These are phyloP conservation scores for Karalla daura DNA, from an alignment of 2,797 vertebrate genomes.

Conservation along the genomic window DNA sequence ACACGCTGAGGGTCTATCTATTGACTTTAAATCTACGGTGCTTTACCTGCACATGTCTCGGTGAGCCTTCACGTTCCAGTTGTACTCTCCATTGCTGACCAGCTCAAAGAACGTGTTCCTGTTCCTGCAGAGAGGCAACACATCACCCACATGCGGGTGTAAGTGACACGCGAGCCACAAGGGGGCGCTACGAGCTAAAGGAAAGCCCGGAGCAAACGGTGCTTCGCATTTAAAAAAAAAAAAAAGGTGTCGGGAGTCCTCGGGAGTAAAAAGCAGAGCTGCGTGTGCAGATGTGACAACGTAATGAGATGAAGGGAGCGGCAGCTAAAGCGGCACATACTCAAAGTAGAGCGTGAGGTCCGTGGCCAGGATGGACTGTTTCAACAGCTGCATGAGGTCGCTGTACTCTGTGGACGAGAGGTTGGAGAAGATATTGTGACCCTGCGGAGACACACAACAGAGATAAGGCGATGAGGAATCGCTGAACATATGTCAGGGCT, in stretches of 20 bases:
- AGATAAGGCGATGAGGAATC: constrained; percentile 42
- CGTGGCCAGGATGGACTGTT: constrained; percentile 98
- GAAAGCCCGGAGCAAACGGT: constrained; percentile 17
- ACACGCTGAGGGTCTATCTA: no score
- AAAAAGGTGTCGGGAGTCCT: no score
- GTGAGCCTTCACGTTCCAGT: constrained; percentile 95
- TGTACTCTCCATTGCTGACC: constrained; percentile 93
- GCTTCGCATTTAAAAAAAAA: no score
- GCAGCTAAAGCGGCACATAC: constrained; percentile 81
- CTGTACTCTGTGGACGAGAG: constrained; percentile 97
- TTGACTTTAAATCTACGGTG: background rate
- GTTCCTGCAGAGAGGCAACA: constrained; percentile 83
- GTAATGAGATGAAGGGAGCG: constrained; percentile 28
- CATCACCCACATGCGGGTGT: constrained; percentile 23
- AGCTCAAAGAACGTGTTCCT: constrained; percentile 96
- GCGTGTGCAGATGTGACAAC: constrained; percentile 28
- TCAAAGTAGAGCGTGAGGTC: constrained; percentile 99
- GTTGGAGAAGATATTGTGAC: constrained; percentile 99
- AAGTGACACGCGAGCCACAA: constrained; percentile 65
- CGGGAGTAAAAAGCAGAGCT: no score
- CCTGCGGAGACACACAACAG: constrained; percentile 87
- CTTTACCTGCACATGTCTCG: constrained; percentile 95
- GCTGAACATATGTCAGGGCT: background rate
- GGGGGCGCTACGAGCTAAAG: constrained; percentile 71
- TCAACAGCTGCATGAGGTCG: constrained; percentile 98